Evolutionary conservation across 2,113 vertebrate genomes (phyloP), one percentile per base, ranked within the genome.

Genomic region (Sakesphorus luctuosus): DNA sequence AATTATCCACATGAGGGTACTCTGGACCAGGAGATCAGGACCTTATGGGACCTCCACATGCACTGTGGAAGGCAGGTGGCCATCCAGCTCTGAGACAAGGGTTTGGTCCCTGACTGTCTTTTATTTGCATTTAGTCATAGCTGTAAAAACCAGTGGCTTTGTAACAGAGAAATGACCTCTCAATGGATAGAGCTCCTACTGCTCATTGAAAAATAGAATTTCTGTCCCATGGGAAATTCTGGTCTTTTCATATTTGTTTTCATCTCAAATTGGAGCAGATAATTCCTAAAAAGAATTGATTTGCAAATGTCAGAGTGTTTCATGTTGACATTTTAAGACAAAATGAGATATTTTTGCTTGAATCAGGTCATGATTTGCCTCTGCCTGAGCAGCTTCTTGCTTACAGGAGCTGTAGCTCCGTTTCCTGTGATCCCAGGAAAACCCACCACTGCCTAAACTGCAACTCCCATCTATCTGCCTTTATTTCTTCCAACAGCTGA

Each of bases 161-260:
- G 44, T 65, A 69, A 85, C 21, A 89, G 59, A 68, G 71, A 89
- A 89, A 66, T 72, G 78, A 82, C 74, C 59, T 94, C 91, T 87
- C 77, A 19, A 65, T 63, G 72, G 62, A 89, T 86, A 58, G 55
- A 78, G 24, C 40, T 91, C 31, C 44, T 87, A 18, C 67, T 47
- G 49, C 72, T 94, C 78, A n/a, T 17, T 79, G 91, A 87, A 94
- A 94, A 94, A 68, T 31, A 84, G 53, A 72, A 82, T 83, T 87
- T 73, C 89, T 2, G 3, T 93, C 94, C 71, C 71, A 13, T 59
- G 84, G 87, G 93, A 96, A 96, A 96, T 96, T 89, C 78, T 95
- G 93, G 59, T 95, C 87, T 97, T 96, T 96, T 92, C 78, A 23
- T 94, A 79, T 94, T 95, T 91, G 71, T 96, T 95, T 96, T 96